A percentile compares a stretch with the other conserved stretches of the same genome.
Evolutionary conservation across 2,797 vertebrate species (phyloP).

Genomic region (Arremon brunneinucha): DNA sequence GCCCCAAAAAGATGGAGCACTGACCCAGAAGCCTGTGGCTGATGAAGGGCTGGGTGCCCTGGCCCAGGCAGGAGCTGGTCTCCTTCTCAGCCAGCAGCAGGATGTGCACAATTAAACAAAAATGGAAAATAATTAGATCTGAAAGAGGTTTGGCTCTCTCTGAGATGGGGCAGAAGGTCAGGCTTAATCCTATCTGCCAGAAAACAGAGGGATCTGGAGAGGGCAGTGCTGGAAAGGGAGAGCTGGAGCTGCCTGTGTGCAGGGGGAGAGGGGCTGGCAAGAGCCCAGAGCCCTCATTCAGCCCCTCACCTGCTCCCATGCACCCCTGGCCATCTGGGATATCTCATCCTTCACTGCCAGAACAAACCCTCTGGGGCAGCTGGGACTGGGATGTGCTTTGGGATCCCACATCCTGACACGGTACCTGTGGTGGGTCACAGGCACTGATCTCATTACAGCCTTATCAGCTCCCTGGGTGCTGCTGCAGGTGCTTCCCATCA

Average conservation of each 20-base stretch:
- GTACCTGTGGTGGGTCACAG: neutral
- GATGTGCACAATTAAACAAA: slow-evolving; percentile 32
- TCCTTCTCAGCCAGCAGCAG: slow-evolving; percentile 8
- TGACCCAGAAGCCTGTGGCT: neutral
- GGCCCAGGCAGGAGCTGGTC: neutral
- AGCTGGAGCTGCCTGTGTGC: neutral
- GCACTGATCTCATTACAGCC: neutral
- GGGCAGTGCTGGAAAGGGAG: rapidly evolving
- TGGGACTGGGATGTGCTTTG: rapidly evolving
- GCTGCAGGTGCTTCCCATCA: neutral
- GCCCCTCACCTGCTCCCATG: neutral
- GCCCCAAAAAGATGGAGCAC: neutral
- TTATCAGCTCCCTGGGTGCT: neutral
- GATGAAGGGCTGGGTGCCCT: rapidly evolving
- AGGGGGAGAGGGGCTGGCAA: neutral
- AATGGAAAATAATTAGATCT: slow-evolving; percentile 15
- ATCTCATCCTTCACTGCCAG: neutral
- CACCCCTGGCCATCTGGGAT: neutral
- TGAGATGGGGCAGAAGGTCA: neutral
- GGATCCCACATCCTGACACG: rapidly evolving
- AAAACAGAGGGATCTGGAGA: neutral
- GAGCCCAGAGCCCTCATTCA: neutral
- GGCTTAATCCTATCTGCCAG: slow-evolving; percentile 7
- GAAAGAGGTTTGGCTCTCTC: slow-evolving; percentile 18
- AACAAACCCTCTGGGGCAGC: rapidly evolving